phyloP scores from a whole-genome alignment of 2,888 invertebrate species.

The Chrysolina haemoptera region DNA sequence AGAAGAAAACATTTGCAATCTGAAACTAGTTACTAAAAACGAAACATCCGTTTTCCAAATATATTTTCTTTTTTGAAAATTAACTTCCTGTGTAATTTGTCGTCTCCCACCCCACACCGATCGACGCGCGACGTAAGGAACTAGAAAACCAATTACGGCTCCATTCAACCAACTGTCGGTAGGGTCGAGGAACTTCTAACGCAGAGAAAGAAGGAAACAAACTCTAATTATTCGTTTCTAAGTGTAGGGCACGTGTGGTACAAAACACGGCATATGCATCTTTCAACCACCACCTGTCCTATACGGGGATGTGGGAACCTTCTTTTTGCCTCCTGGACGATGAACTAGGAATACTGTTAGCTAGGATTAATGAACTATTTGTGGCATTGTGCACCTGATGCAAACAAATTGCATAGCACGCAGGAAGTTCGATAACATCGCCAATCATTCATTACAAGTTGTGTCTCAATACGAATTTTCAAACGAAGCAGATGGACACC shows the following conservation, averaged over 20 bases:
- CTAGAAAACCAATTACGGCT: conserved; percentile 21
- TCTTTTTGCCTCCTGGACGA: conserved; percentile 54
- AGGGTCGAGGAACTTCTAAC: conserved; percentile 21
- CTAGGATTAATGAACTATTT: conserved; percentile 56
- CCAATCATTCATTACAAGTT: background rate
- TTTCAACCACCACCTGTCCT: conserved; percentile 52
- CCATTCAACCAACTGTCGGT: conserved; percentile 28
- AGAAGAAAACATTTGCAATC: too few relatives aligned
- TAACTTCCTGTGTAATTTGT: conserved; percentile 5
- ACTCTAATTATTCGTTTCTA: conserved; percentile 23
- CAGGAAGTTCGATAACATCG: conserved; percentile 1
- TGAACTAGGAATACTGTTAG: conserved; percentile 59
- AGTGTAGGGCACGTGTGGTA: conserved; percentile 26
- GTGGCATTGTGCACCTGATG: conserved; percentile 40
- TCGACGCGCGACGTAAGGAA: too few relatives aligned
- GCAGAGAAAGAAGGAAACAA: conserved; percentile 22
- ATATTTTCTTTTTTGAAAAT: background rate
- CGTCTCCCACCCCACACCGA: background rate
- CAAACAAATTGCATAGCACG: conserved; percentile 24
- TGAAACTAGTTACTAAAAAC: too few relatives aligned
- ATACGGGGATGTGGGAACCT: conserved; percentile 54
- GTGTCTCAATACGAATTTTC: background rate
- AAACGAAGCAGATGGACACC: background rate
- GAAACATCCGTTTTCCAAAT: too few relatives aligned
- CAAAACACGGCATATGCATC: conserved; percentile 45